These are phyloP conservation scores for Oscheius sp. DNA, from an alignment of 2,888 invertebrate genomes.

Conservation along the genomic window DNA sequence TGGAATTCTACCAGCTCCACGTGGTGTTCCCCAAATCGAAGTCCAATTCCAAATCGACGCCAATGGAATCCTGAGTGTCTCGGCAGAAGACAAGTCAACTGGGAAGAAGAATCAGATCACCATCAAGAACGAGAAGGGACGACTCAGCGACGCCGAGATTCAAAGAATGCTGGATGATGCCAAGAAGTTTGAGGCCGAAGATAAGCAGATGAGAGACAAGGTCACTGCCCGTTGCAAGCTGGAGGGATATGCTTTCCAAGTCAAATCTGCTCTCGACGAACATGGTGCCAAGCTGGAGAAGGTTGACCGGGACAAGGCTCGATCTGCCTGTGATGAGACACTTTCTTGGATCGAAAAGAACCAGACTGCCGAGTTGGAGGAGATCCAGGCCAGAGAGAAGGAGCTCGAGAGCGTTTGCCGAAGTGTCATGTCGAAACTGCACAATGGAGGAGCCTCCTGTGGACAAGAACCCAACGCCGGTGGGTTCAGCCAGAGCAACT, in stretches of 20 bases:
- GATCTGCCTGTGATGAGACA: conserved; percentile 89
- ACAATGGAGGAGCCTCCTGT: conserved; percentile 29
- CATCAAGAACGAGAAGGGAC: conserved; percentile 79
- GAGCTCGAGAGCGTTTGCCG: conserved; percentile 61
- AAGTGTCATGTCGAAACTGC: conserved; percentile 61
- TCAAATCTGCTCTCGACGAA: conserved; percentile 64
- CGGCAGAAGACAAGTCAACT: conserved; percentile 59
- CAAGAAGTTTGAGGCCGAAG: conserved; percentile 85
- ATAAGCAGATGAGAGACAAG: conserved; percentile 77
- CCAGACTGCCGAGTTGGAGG: conserved; percentile 83
- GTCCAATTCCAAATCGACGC: conserved; percentile 75
- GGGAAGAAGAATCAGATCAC: conserved; percentile 31
- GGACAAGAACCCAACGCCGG: no score
- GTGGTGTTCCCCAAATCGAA: conserved; percentile 77
- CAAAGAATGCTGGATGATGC: conserved; percentile 88
- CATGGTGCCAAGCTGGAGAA: conserved; percentile 87
- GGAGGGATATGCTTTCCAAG: conserved; percentile 82
- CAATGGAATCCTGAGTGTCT: conserved; percentile 72
- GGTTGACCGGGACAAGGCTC: conserved; percentile 84
- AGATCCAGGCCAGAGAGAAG: conserved; percentile 60
- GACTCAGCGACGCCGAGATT: conserved; percentile 91
- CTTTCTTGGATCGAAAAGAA: conserved; percentile 81
- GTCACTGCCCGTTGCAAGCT: conserved; percentile 85
- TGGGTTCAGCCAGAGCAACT: no score
- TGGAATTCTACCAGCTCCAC: conserved; percentile 73